Evolutionary conservation across 1,140 invertebrate species (phyloP), one percentile per base, ranked within the genome.

Genomic region (Thereuonema tuberculata): DNA sequence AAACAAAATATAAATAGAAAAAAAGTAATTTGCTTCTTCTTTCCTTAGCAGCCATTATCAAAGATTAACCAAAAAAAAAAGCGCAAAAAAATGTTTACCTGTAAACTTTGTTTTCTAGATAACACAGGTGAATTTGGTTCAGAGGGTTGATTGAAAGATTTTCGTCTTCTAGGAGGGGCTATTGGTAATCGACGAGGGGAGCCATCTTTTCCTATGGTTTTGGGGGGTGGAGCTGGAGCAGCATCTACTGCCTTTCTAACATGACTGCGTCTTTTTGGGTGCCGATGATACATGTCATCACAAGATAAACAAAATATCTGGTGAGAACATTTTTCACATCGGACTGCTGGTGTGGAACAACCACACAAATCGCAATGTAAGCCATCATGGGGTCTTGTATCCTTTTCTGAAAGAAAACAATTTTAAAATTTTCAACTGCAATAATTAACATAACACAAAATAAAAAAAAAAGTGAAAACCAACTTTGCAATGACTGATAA

Each of bases 211-310:
- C 37, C 43, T 37, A 54, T 54, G 31, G 47, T 25, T 50, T 56
- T 58, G 1, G 55, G 52, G 24, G 56, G 23, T 28, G 29, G n/a
- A 15, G 53, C 26, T 27, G 24, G 31, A 25, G 47, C 27, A 2
- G 23, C 28, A n/a, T 66, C 65, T 0, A 67, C 65, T 2, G 66
- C 87, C 76, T 82, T 83, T 69, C 91, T 75, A 25, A 82, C 73
- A 69, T 94, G 91, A 49, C 77, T 74, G 63, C 84, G 82, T 64
- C 90, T 75, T 66, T 93, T 93, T 0, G 91, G 90, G 73, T 94
- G 91, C 63, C 89, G 79, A 70, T 94, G 90, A 71, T 91, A 93
- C 84, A 93, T 92, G 67, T 93, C 89, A 71, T 94, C 90, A 71
- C 91, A 94, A 3, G 86, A 85, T 14, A 67, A 60, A 29, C 68